A percentile compares a stretch with the other conserved stretches of the same genome.
These are phyloP conservation scores for Rhea americana DNA, from an alignment of 2,113 vertebrate species.

Conservation along the genomic window DNA sequence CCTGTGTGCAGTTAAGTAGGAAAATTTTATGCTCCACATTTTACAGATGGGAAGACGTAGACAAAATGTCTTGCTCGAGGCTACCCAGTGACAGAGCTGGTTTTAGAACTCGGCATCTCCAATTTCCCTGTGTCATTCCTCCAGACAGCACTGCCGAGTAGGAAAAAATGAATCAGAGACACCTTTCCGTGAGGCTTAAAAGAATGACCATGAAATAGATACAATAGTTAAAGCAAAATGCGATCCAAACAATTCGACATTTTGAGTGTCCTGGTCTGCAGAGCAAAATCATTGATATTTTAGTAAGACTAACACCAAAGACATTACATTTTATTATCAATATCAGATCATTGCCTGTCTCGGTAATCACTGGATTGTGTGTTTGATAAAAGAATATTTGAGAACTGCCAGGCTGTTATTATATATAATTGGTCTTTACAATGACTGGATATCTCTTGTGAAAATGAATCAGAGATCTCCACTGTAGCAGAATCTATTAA, in stretches of 20 bases:
- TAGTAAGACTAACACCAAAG: constrained; percentile 50
- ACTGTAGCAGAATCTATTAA: constrained; percentile 74
- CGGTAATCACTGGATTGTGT: constrained; percentile 52
- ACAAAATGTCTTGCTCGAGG: constrained; percentile 11
- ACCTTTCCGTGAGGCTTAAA: constrained; percentile 2
- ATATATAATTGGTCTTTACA: constrained; percentile 72
- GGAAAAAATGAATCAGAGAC: constrained; percentile 17
- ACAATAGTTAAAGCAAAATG: constrained; percentile 38
- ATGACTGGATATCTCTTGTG: constrained; percentile 58
- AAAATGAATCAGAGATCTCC: constrained; percentile 69
- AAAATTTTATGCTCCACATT: not conserved
- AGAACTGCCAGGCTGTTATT: constrained; percentile 70
- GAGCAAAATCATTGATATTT: constrained; percentile 9
- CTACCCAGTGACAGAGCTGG: not conserved
- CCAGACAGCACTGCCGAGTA: not conserved
- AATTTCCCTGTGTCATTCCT: not conserved
- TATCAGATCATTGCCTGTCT: constrained; percentile 53
- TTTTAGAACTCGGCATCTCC: constrained; percentile 34
- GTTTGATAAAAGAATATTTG: constrained; percentile 65
- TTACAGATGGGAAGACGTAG: not conserved
- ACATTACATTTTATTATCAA: constrained; percentile 42
- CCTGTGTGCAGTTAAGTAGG: not conserved
- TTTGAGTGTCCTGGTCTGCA: not conserved
- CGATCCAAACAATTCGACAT: not conserved
- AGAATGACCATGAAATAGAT: constrained; percentile 19